Evolutionary conservation across 2,888 invertebrate species (phyloP).

Genomic region (Dryococelus australis): DNA sequence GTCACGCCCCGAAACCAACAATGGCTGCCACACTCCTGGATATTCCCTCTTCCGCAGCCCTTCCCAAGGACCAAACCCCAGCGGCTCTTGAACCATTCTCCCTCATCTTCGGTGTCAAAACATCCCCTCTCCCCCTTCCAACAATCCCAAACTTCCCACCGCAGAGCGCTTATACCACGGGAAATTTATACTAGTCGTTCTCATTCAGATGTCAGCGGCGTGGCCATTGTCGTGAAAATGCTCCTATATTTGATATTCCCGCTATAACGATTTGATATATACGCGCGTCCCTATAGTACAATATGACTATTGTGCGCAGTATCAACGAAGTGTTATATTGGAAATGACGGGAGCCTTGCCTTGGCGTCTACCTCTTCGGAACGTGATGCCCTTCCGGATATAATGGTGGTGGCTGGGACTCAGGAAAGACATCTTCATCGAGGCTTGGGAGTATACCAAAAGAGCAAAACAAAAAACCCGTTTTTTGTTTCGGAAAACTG

Average conservation of each 20-base stretch:
- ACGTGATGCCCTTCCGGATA: neutral
- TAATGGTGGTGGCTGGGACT: neutral
- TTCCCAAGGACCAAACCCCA: neutral
- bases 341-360: neutral
- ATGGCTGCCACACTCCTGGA: neutral
- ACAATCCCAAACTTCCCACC: neutral
- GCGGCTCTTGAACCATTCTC: slow-evolving; percentile 10
- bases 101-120: slow-evolving; percentile 16
- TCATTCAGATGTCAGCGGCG: neutral
- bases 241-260: slow-evolving; percentile 11
- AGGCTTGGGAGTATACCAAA: neutral
- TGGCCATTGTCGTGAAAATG: neutral
- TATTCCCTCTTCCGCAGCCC: neutral
- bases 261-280: neutral
- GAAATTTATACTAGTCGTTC: slow-evolving; percentile 11
- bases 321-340: neutral
- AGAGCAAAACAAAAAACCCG: neutral
- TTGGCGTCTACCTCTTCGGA: neutral
- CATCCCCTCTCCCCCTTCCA: neutral
- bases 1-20: neutral
- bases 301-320: neutral
- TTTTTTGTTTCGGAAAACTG: too few species aligned
- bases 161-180: neutral
- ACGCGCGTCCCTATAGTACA: neutral
- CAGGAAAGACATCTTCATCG: neutral